Percentiles rank a stretch among this genome's conserved stretches.
phyloP scores from a whole-genome alignment of 1,140 invertebrate genomes.

The Luehdorfia chinensis region DNA sequence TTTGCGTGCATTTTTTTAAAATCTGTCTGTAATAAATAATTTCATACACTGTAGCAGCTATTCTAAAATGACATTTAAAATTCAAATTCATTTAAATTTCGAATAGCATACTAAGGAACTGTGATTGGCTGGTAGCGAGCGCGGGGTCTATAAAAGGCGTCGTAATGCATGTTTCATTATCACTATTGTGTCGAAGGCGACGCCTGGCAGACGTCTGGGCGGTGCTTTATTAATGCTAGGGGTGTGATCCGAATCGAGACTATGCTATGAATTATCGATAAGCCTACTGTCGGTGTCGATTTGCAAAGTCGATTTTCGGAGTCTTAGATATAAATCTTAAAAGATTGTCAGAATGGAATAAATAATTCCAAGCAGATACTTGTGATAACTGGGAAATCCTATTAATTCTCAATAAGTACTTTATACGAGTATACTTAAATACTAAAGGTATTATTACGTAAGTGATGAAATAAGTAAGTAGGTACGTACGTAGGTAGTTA shows the following conservation, averaged over 20 bases:
- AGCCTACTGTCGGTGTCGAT: slow-evolving; percentile 7
- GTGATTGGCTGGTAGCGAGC: slow-evolving; percentile 38
- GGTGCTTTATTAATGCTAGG: slow-evolving; percentile 36
- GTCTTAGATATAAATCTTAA: too few relatives aligned
- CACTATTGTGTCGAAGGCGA: slow-evolving; percentile 47
- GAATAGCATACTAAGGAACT: slow-evolving; percentile 32
- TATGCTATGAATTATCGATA: slow-evolving; percentile 48
- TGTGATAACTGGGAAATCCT: too few relatives aligned
- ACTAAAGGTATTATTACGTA: too few relatives aligned
- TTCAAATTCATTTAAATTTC: slow-evolving; percentile 33
- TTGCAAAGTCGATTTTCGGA: slow-evolving; percentile 6
- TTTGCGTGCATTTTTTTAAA: too few relatives aligned
- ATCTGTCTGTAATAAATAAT: too few relatives aligned
- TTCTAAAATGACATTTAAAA: slow-evolving; percentile 24
- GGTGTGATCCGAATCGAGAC: slow-evolving; percentile 45
- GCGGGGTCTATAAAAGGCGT: slow-evolving; percentile 40
- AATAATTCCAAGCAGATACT: too few relatives aligned
- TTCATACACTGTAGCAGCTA: too few relatives aligned
- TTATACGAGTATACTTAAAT: too few relatives aligned
- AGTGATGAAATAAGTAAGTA: too few relatives aligned
- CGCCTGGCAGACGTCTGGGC: slow-evolving; percentile 40
- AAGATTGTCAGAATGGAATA: too few relatives aligned
- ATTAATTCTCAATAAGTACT: too few relatives aligned
- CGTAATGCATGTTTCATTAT: slow-evolving; percentile 60
- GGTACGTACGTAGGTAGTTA: too few relatives aligned